Base-by-base conservation (phyloP, 2,888 invertebrate species). In the Hypolimnas misippus region DNA sequence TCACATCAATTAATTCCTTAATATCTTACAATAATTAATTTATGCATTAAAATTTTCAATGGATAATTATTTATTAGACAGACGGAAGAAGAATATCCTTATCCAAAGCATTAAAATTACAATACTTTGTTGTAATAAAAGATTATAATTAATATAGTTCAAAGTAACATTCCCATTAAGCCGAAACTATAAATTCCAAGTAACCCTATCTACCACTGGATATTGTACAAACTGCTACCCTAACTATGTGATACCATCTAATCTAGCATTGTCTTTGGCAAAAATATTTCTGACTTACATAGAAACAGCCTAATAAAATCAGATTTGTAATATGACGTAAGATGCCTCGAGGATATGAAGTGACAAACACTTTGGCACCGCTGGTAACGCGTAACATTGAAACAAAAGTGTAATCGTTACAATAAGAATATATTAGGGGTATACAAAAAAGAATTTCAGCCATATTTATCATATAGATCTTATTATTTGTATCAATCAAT, bases 231-330 rank as follows among this genome's bases (percentile, higher is more conserved):
- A 70, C 67, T 31, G 29, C 61, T 62, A 67, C 56, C 62, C 60
- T 67, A 66, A 63, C 51, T 66, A 64, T 56, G 65, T 52, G 66
- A 54, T 56, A 46, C 35, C 44, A 35, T 21, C 62, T 68, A 68
- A 60, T 67, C 70, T 71, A 73, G 59, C 63, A 65, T 65, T 63
- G 65, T 70, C 70, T 70, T 70, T 70, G 69, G 73, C 70, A 75
- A 71, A 58, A 50, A 60, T 38, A 40, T 58, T 52, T 59, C 16
- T 44, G 52, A 51, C 42, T 44, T 40, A 35, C 14, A 25, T 49
- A 10, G 25, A 49, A 25, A 33, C n/a, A 33, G 8, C n/a, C 33
- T 19, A n/a, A 3, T 35, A n/a, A 12, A 38, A 35, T 17, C n/a
- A 12, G 17, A 42, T 17, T 42, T 17, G 38, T 14, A 17, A 12